Percentiles rank a stretch among this genome's conserved stretches.
Evolutionary conservation across 2,888 invertebrate genomes (phyloP).

Genomic region (Ophion obscuratus): DNA sequence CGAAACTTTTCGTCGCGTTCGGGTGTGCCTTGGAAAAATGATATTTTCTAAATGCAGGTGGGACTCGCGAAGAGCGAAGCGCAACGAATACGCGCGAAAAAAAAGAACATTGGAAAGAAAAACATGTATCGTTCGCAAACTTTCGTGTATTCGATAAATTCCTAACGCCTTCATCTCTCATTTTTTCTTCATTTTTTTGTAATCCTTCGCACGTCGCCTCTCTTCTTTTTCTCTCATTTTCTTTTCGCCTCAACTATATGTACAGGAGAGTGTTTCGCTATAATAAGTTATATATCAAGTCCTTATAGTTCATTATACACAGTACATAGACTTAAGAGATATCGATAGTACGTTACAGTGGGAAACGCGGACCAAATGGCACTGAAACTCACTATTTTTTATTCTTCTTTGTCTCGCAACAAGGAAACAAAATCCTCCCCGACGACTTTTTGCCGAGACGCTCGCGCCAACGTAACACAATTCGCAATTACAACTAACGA

Average conservation of each 20-base stretch:
- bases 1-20: conserved; percentile 1
- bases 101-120: conserved; percentile 48
- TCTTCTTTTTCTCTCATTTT: conserved; percentile 37
- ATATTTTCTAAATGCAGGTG: conserved; percentile 61
- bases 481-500: not conserved
- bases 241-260: conserved; percentile 78
- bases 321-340: conserved; percentile 82
- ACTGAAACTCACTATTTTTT: conserved; percentile 73
- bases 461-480: not conserved
- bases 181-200: conserved; percentile 49
- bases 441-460: not conserved
- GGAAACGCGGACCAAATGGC: conserved; percentile 74
- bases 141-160: conserved; percentile 76
- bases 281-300: conserved; percentile 78
- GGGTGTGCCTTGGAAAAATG: conserved; percentile 5
- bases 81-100: conserved; percentile 19
- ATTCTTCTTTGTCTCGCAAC: not conserved
- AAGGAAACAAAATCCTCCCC: not conserved
- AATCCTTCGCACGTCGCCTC: conserved; percentile 15
- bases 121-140: conserved; percentile 52
- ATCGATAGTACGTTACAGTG: conserved; percentile 76
- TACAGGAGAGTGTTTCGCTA: conserved; percentile 81
- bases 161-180: conserved; percentile 77
- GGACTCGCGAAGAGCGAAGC: conserved; percentile 47
- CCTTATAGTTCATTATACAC: conserved; percentile 82